Evolutionary conservation across 2,888 invertebrate genomes (phyloP).

Genomic region (Phyto melanocephala): DNA sequence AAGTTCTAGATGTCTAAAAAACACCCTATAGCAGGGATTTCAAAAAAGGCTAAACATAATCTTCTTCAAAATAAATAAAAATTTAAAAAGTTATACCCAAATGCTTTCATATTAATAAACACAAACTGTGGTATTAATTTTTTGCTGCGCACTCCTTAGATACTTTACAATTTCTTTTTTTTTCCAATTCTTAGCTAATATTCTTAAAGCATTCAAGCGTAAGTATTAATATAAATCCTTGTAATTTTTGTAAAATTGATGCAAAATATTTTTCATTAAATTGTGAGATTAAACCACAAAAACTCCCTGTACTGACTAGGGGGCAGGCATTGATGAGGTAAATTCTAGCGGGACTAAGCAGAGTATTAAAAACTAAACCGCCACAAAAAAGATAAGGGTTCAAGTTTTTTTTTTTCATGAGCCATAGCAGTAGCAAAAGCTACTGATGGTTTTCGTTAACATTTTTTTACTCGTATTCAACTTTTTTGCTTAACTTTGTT

Average conservation of each 20-base stretch:
- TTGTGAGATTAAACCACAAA: conserved; percentile 57
- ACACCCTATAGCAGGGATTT: too few species aligned
- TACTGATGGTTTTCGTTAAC: neutral
- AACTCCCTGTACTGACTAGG: neutral
- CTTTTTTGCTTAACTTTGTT: neutral
- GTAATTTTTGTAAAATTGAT: conserved; percentile 34
- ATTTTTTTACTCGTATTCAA: too few species aligned
- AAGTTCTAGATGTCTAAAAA: too few species aligned
- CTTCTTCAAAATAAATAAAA: too few species aligned
- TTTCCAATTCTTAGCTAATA: conserved; percentile 1
- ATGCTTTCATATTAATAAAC: too few species aligned
- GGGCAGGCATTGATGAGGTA: neutral
- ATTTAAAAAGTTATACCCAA: too few species aligned
- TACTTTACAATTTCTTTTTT: neutral
- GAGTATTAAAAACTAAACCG: neutral
- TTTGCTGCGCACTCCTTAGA: too few species aligned
- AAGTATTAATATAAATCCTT: conserved; percentile 4
- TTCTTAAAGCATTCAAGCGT: conserved; percentile 31
- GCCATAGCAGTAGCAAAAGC: neutral
- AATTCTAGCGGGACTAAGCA: neutral
- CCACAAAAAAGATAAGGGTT: conserved; percentile 58
- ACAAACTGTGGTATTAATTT: too few species aligned
- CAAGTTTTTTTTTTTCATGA: conserved; percentile 15
- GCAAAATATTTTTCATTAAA: conserved; percentile 56
- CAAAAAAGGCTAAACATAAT: too few species aligned